Conservation (phyloP, 1,140 invertebrate genomes). For the Oryzaephilus surinamensis region DNA sequence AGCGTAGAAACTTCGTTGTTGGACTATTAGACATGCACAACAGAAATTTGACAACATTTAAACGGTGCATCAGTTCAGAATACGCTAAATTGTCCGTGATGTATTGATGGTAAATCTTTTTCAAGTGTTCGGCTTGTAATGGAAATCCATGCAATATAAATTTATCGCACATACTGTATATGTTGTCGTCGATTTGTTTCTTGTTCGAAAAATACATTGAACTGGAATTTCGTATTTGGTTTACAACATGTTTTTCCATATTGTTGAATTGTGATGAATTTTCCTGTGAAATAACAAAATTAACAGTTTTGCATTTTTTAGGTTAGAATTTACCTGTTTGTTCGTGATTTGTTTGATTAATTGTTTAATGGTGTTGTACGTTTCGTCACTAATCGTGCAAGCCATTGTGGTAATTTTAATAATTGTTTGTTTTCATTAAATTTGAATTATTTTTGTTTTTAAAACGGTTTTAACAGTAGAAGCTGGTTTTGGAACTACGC, state of each 20-base stretch:
- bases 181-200: constrained; percentile 23
- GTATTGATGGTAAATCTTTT: constrained; percentile 21
- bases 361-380: too few species aligned
- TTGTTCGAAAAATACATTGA: constrained; percentile 26
- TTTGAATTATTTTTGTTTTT: too few species aligned
- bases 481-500: too few species aligned
- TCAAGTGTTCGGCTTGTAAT: constrained; percentile 22
- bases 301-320: too few species aligned
- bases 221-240: constrained; percentile 19
- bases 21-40: constrained; percentile 27
- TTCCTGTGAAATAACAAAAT: too few species aligned
- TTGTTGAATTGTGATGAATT: constrained; percentile 21
- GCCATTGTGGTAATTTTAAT: too few species aligned
- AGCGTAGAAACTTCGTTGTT: constrained; percentile 28
- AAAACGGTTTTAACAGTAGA: too few species aligned
- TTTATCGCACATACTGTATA: constrained; percentile 27
- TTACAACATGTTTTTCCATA: constrained; percentile 18
- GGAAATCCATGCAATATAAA: constrained; percentile 30
- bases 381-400: too few species aligned
- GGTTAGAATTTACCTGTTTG: too few species aligned
- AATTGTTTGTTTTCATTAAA: too few species aligned
- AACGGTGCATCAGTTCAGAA: constrained; percentile 9
- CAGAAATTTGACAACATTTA: constrained; percentile 28
- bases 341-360: too few species aligned
- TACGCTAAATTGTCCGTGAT: constrained; percentile 15